These are phyloP conservation scores for Microtus richardsoni DNA, from an alignment of 2,113 vertebrate species.

Conservation along the genomic window DNA sequence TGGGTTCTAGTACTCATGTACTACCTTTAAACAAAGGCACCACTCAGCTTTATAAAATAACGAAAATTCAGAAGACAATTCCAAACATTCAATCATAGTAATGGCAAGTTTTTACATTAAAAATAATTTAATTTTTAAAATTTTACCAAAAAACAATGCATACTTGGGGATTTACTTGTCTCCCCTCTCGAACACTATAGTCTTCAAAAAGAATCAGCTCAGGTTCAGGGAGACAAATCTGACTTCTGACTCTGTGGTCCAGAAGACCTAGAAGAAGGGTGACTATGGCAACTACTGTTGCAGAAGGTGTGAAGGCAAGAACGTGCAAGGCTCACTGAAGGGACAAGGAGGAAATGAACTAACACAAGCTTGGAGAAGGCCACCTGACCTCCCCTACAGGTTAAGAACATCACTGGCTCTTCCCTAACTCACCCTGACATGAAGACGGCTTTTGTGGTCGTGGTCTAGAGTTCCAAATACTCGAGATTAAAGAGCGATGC, in stretches of 20 bases:
- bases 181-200: not conserved
- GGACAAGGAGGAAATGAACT: not conserved
- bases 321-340: not conserved
- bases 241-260: not conserved
- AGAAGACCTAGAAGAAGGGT: constrained; percentile 14
- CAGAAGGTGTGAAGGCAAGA: not conserved
- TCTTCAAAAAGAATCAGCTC: not conserved
- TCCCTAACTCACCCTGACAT: not conserved
- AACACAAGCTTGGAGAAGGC: not conserved
- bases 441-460: not conserved
- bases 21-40: not conserved
- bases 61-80: not conserved
- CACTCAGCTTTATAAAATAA: constrained; percentile 15
- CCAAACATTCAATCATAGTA: constrained; percentile 15
- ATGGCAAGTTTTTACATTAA: not conserved
- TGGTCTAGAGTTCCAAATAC: not conserved
- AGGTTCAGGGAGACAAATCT: not conserved
- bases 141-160: not conserved
- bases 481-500: constrained; percentile 41
- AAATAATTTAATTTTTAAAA: not conserved
- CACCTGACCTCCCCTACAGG: not conserved
- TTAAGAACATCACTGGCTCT: not conserved
- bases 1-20: too few species aligned
- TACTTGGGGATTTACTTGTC: not conserved
- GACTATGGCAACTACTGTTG: not conserved